Conservation (phyloP, 2,797 vertebrate genomes). For the Danio kyathit region DNA sequence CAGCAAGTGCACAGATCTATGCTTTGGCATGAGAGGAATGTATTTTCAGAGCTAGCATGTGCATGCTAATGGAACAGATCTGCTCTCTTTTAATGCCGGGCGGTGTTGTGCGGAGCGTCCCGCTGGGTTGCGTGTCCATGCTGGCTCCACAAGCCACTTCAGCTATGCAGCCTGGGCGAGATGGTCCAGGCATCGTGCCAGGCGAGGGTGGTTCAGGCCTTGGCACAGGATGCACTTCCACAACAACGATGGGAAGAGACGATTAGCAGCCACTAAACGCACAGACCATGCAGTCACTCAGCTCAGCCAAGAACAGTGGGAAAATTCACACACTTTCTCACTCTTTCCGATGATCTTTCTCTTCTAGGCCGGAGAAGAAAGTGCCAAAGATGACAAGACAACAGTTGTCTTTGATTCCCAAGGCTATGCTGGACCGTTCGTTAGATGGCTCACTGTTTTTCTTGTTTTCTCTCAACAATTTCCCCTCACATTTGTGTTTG, state of each 20-base stretch:
- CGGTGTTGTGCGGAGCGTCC: conserved; percentile 29
- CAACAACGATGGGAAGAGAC: conserved; percentile 43
- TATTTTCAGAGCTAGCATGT: conserved; percentile 35
- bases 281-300: conserved; percentile 29
- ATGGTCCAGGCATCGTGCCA: conserved; percentile 46
- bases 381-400: conserved; percentile 42
- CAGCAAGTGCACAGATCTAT: conserved; percentile 11
- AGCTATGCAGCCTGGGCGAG: conserved; percentile 40
- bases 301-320: conserved; percentile 50
- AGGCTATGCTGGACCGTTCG: neutral
- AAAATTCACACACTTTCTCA: conserved; percentile 45
- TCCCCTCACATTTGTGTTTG: neutral
- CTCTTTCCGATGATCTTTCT: conserved; percentile 44
- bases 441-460: conserved; percentile 10
- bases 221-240: conserved; percentile 50
- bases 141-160: conserved; percentile 30
- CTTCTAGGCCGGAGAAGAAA: conserved; percentile 35
- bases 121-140: conserved; percentile 38
- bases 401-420: conserved; percentile 35
- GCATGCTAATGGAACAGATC: conserved; percentile 42
- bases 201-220: conserved; percentile 48
- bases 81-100: conserved; percentile 27
- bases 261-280: conserved; percentile 57
- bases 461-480: conserved; percentile 16
- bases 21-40: conserved; percentile 23